phyloP scores from a whole-genome alignment of 2,888 invertebrate genomes.

The Acanthococcus lagerstroemiae region DNA sequence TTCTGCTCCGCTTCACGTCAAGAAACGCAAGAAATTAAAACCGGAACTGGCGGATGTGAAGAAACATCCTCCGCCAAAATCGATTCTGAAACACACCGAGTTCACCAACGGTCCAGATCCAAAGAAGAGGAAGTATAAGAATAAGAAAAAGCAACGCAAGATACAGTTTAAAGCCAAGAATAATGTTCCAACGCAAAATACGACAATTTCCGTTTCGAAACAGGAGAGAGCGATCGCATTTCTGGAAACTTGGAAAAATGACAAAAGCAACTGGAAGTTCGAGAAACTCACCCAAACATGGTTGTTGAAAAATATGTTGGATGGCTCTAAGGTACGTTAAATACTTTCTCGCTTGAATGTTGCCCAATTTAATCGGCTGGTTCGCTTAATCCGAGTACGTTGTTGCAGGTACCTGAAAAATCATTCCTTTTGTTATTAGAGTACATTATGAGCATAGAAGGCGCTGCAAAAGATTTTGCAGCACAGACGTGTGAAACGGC shows the following conservation, averaged over 20 bases:
- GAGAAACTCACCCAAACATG: conserved; percentile 69
- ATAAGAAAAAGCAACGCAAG: no score
- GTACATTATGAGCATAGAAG: conserved; percentile 26
- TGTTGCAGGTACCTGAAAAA: conserved; percentile 23
- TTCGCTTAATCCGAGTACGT: not conserved
- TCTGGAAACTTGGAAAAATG: conserved; percentile 56
- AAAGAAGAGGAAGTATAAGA: no score
- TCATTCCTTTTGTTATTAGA: conserved; percentile 29
- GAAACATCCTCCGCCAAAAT: no score
- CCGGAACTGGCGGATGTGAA: no score
- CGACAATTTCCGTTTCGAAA: no score
- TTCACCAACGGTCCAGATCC: no score
- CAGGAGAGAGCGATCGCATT: conserved; percentile 26
- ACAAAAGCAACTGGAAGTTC: conserved; percentile 64
- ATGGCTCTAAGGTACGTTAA: conserved; percentile 47
- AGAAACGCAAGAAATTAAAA: no score
- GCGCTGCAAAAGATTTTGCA: conserved; percentile 16
- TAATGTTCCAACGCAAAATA: no score
- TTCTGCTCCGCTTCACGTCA: no score
- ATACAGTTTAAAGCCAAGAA: no score
- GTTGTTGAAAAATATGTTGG: conserved; percentile 59
- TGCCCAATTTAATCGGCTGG: not conserved
- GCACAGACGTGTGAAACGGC: conserved; percentile 11
- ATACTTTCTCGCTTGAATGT: not conserved
- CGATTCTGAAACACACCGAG: no score